phyloP scores from a whole-genome alignment of 2,797 vertebrate species.

The Lepilemur ruficaudatus region DNA sequence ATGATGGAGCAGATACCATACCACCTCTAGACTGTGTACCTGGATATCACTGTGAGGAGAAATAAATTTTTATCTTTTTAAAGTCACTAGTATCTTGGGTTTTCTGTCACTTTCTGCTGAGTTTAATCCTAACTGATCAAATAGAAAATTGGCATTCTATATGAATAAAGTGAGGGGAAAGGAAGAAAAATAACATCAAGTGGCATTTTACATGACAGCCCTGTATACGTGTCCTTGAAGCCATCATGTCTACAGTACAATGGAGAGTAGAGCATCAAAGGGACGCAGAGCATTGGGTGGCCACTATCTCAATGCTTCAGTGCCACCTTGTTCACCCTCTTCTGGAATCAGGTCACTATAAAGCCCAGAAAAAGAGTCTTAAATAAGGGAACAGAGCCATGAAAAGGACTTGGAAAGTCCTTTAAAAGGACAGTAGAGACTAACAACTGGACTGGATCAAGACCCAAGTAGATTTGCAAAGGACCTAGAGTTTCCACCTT shows the following conservation, averaged over 20 bases:
- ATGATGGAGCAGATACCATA: neutral
- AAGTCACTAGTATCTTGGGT: neutral
- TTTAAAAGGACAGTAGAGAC: neutral
- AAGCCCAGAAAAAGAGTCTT: neutral
- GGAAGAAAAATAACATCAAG: neutral
- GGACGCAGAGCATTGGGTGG: neutral
- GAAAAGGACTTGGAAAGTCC: neutral
- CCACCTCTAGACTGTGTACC: neutral
- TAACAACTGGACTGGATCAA: neutral
- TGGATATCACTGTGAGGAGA: neutral
- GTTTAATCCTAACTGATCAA: neutral
- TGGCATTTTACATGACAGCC: neutral
- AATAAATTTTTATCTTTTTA: neutral
- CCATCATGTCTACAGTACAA: neutral
- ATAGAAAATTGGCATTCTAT: neutral
- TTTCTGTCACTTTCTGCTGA: neutral
- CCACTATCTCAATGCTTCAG: neutral
- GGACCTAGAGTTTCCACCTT: neutral
- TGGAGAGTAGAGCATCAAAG: neutral
- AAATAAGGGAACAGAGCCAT: neutral
- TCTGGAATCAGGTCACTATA: neutral
- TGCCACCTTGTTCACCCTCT: neutral
- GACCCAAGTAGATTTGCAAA: neutral
- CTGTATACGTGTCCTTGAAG: neutral
- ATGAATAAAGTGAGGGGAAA: neutral